phyloP scores from a whole-genome alignment of 2,888 invertebrate species.

The Ditula angustiorana region DNA sequence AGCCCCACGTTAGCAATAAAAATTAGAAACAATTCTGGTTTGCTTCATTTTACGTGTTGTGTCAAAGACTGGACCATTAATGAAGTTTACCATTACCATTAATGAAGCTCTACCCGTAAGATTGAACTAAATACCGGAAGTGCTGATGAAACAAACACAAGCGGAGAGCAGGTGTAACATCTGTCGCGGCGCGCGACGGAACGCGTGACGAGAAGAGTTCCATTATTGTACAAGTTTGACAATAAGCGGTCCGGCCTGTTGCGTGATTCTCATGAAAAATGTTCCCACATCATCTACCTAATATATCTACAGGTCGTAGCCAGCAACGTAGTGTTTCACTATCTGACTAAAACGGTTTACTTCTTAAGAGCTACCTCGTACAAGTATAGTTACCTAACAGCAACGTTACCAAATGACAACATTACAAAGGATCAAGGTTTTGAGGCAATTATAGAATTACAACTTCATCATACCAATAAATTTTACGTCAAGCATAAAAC shows the following conservation, averaged over 20 bases:
- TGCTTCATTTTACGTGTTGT: no score
- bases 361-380: no score
- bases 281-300: neutral
- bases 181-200: constrained; percentile 42
- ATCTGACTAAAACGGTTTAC: no score
- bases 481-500: constrained; percentile 76
- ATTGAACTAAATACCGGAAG: neutral
- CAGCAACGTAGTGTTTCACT: neutral
- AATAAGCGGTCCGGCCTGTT: constrained; percentile 52
- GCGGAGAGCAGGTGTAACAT: constrained; percentile 45
- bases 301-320: neutral
- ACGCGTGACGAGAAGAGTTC: constrained; percentile 54
- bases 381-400: no score
- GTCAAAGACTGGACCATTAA: no score
- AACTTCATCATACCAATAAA: constrained; percentile 57
- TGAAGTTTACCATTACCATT: no score
- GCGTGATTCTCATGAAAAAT: constrained; percentile 41
- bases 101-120: no score
- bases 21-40: no score
- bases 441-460: constrained; percentile 15
- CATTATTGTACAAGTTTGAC: constrained; percentile 74
- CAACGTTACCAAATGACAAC: neutral
- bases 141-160: neutral
- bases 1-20: no score
- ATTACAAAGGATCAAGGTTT: neutral